Conservation (phyloP, 2,113 vertebrate species). For the Sceloporus undulatus region DNA sequence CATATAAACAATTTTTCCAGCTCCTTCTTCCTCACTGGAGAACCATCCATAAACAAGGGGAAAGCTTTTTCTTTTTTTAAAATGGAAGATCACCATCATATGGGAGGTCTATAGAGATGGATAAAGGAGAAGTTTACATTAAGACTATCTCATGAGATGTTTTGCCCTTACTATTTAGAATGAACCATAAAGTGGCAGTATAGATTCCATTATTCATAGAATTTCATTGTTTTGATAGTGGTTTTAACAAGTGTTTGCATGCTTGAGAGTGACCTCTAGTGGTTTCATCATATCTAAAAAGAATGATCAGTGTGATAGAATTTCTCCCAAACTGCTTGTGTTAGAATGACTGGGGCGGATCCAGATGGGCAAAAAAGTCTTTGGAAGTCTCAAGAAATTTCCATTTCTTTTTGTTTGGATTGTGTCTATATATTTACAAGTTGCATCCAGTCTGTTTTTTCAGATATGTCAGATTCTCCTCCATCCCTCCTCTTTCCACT, state of each 20-base stretch:
- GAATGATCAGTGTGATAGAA: neutral
- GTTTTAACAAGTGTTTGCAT: neutral
- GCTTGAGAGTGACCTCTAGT: neutral
- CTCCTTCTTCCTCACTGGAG: too few species aligned
- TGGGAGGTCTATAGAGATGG: too few species aligned
- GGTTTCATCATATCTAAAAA: neutral
- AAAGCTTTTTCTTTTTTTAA: too few species aligned
- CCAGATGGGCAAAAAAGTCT: too few species aligned
- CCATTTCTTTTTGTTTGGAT: too few species aligned
- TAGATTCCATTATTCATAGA: neutral
- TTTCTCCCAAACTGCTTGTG: neutral
- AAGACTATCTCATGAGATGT: neutral
- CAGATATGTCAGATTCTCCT: too few species aligned
- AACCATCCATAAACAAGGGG: too few species aligned
- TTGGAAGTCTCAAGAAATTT: too few species aligned
- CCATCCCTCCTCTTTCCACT: too few species aligned
- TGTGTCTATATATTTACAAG: too few species aligned
- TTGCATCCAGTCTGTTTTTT: too few species aligned
- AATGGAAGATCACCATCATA: neutral
- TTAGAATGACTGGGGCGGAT: neutral
- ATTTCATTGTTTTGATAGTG: neutral
- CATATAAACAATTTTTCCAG: too few species aligned
- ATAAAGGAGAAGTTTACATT: neutral
- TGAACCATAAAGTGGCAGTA: neutral
- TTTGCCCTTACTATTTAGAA: neutral